phyloP scores from a whole-genome alignment of 2,797 vertebrate genomes.

The Gobionotothen gibberifrons region DNA sequence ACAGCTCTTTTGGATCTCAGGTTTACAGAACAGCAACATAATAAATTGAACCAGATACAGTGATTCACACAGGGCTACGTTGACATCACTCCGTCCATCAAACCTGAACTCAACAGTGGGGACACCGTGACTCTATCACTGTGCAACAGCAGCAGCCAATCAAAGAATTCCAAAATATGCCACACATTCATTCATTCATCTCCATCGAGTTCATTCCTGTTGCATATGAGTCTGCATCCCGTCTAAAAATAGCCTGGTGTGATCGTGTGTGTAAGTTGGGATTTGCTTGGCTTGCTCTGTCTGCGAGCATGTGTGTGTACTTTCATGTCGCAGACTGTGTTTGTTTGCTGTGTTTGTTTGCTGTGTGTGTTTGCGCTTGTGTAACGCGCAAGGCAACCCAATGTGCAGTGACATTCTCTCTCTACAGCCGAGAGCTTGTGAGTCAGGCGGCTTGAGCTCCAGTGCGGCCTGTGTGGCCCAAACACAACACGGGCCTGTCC shows the following conservation, averaged over 20 bases:
- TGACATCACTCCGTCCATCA: constrained; percentile 3
- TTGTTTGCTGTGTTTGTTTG: constrained; percentile 27
- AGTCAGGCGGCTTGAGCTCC: constrained; percentile 68
- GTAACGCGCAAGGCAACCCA: constrained; percentile 51
- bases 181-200: constrained; percentile 16
- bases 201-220: constrained; percentile 42
- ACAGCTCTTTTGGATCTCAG: too few relatives aligned
- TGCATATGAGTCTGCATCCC: constrained; percentile 25
- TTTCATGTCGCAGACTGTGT: constrained; percentile 5
- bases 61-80: neutral
- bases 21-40: too few relatives aligned
- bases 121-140: constrained; percentile 20
- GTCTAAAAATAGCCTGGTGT: constrained; percentile 64
- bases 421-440: constrained; percentile 69
- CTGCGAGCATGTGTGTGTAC: constrained; percentile 9
- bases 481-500: constrained; percentile 50
- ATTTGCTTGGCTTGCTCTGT: constrained; percentile 42
- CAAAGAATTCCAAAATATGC: constrained; percentile 39
- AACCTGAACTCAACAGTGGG: neutral
- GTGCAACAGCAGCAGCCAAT: constrained; percentile 12
- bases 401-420: constrained; percentile 80
- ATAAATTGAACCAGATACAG: neutral
- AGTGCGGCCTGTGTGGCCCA: constrained; percentile 50
- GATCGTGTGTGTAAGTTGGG: constrained; percentile 23
- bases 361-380: constrained; percentile 22